These are phyloP conservation scores for Cataglyphis cursor DNA, from an alignment of 2,888 invertebrate genomes.

Conservation along the genomic window DNA sequence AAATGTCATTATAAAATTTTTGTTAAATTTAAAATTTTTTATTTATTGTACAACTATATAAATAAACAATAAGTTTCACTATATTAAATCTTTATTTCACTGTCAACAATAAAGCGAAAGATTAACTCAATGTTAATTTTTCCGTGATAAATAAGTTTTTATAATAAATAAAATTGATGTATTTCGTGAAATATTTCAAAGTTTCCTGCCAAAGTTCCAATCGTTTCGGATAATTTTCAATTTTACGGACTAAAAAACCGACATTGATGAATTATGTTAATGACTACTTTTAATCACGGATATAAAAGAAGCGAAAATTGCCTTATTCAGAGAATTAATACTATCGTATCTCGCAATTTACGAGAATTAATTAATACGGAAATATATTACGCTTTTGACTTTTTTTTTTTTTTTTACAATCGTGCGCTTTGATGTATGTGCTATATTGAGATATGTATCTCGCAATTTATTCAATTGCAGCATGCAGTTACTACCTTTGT, in stretches of 20 bases:
- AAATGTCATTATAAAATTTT: background rate
- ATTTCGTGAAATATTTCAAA: background rate
- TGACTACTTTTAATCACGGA: constrained; percentile 5
- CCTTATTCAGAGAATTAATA: constrained; percentile 17
- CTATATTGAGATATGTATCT: constrained; percentile 36
- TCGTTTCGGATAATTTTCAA: constrained; percentile 9
- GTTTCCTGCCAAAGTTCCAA: background rate
- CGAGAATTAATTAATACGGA: constrained; percentile 40
- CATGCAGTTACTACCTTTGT: background rate
- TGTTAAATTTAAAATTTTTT: background rate
- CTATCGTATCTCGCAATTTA: constrained; percentile 31
- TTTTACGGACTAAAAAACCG: background rate
- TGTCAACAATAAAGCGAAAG: background rate
- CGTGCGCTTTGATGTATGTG: constrained; percentile 37
- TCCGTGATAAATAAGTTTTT: background rate
- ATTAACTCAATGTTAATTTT: constrained; percentile 24
- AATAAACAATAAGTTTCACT: background rate
- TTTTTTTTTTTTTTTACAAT: constrained; percentile 28
- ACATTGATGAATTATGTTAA: constrained; percentile 18
- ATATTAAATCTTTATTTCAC: background rate
- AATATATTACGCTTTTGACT: background rate
- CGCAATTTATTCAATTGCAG: constrained; percentile 9
- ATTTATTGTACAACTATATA: background rate
- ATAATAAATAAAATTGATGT: constrained; percentile 21
- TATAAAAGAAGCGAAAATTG: constrained; percentile 12